Evolutionary conservation across 1,140 invertebrate species (phyloP).

Genomic region (Phortica variegata): DNA sequence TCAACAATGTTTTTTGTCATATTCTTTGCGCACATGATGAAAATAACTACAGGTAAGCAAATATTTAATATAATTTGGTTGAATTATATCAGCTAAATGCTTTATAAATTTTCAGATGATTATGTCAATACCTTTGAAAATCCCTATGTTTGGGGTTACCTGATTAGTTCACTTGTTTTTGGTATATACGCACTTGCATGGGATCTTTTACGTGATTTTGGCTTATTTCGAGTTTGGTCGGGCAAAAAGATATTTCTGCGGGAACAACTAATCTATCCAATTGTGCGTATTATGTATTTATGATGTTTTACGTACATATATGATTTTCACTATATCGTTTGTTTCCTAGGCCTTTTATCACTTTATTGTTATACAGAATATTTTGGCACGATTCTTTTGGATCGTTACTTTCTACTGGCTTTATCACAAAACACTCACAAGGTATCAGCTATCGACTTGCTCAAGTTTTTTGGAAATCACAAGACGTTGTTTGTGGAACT

Average conservation of each 20-base stretch:
- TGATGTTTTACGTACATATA: no score
- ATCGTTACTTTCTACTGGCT: slow-evolving; percentile 77
- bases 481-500: slow-evolving; percentile 52
- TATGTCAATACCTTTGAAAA: slow-evolving; percentile 66
- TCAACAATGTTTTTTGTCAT: slow-evolving; percentile 78
- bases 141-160: slow-evolving; percentile 78
- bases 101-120: slow-evolving; percentile 56
- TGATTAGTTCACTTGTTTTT: slow-evolving; percentile 71
- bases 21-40: slow-evolving; percentile 58
- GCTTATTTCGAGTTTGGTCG: slow-evolving; percentile 79
- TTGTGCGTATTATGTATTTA: no score
- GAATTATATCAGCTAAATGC: slow-evolving; percentile 6
- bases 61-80: not conserved
- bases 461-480: slow-evolving; percentile 39
- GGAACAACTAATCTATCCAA: slow-evolving; percentile 74
- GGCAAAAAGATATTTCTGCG: slow-evolving; percentile 76
- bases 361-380: slow-evolving; percentile 94
- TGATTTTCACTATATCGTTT: slow-evolving; percentile 5
- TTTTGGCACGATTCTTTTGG: slow-evolving; percentile 93
- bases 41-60: slow-evolving; percentile 22
- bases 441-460: slow-evolving; percentile 31
- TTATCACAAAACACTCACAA: slow-evolving; percentile 58
- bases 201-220: slow-evolving; percentile 98
- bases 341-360: slow-evolving; percentile 82
- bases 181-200: slow-evolving; percentile 84